phyloP scores from a whole-genome alignment of 2,797 vertebrate species.

The Lacerta viridis region DNA sequence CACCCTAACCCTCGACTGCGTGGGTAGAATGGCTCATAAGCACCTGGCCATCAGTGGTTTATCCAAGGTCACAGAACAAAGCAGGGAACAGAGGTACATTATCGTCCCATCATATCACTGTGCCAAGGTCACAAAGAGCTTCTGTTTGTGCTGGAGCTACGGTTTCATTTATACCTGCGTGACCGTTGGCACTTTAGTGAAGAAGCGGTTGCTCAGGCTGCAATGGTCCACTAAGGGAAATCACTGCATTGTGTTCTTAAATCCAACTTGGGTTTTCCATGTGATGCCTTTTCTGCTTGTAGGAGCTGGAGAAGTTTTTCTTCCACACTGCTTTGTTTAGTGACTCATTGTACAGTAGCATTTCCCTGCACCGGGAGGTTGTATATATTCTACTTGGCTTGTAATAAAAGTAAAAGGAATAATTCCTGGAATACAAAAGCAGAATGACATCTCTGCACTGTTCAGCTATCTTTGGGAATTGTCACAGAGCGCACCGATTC shows the following conservation, averaged over 20 bases:
- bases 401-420: not conserved
- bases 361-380: not conserved
- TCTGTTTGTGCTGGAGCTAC: not conserved
- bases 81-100: not conserved
- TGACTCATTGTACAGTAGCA: not conserved
- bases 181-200: not conserved
- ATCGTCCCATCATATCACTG: not conserved
- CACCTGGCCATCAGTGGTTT: not conserved
- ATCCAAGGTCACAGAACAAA: slow-evolving; percentile 10
- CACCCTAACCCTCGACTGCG: not conserved
- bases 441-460: not conserved
- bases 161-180: not conserved
- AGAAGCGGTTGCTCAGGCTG: not conserved
- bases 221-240: not conserved
- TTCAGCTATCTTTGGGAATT: not conserved
- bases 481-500: not conserved
- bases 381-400: not conserved
- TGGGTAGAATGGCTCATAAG: not conserved
- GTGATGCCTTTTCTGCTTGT: not conserved
- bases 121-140: slow-evolving; percentile 9
- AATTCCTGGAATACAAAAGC: not conserved
- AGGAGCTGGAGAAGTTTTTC: not conserved
- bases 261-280: not conserved
- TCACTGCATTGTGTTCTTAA: not conserved
- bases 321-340: not conserved